phyloP scores from a whole-genome alignment of 2,113 vertebrate species.

The Thunnus thynnus region DNA sequence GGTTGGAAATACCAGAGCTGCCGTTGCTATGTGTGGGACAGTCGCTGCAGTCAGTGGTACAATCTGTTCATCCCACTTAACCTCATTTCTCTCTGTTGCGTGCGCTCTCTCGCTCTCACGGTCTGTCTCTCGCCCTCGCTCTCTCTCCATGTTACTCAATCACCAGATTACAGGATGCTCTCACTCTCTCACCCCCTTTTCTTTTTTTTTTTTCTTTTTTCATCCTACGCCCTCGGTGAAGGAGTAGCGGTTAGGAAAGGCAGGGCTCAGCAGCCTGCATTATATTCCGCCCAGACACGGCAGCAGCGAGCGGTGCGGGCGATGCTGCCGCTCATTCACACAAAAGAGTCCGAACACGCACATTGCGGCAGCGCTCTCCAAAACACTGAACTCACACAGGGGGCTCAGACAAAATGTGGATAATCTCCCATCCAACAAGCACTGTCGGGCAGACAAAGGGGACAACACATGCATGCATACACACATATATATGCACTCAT shows the following conservation, averaged over 20 bases:
- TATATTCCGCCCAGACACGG: constrained; percentile 42
- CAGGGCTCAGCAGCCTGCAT: constrained; percentile 68
- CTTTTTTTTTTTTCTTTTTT: constrained; percentile 39
- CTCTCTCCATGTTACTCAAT: constrained; percentile 68
- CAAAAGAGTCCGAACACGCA: constrained; percentile 58
- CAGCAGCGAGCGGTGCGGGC: constrained; percentile 27
- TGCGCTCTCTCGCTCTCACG: constrained; percentile 45
- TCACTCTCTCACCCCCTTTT: constrained; percentile 65
- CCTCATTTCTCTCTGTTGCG: constrained; percentile 69
- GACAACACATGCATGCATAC: constrained; percentile 28
- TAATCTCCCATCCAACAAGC: constrained; percentile 61
- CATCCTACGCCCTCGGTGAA: constrained; percentile 37
- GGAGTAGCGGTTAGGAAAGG: constrained; percentile 50
- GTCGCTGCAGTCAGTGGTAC: constrained; percentile 63
- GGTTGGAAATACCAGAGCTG: constrained; percentile 14
- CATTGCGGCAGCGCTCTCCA: constrained; percentile 26
- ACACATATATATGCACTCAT: constrained; percentile 23
- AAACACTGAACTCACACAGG: constrained; percentile 54
- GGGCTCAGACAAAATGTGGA: constrained; percentile 68
- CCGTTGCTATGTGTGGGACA: constrained; percentile 19
- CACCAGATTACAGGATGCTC: constrained; percentile 74
- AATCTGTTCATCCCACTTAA: constrained; percentile 79
- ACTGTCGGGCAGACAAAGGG: constrained; percentile 60
- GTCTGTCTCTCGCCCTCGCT: constrained; percentile 15
- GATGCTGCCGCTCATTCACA: constrained; percentile 61